Base-by-base conservation (phyloP, 2,888 invertebrate species). In the Strigamia transsilvanica region DNA sequence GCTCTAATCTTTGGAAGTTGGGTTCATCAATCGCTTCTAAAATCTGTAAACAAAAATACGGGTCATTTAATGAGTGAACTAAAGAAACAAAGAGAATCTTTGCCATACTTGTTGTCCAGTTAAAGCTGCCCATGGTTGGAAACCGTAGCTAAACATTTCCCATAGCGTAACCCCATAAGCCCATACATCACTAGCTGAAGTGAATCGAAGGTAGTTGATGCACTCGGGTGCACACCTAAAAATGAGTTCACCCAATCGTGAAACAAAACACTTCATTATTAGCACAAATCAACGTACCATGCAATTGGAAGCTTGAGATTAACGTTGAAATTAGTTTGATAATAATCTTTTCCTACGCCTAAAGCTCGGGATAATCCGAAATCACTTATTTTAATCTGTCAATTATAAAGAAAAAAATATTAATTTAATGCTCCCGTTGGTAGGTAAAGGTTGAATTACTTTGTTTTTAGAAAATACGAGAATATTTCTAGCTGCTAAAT, bases 141-240 rank as follows among this genome's bases (percentile, higher is more conserved):
- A 96, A 0, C 99, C 99, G 87, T 98, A 99, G 0, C 97, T 96
- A 88, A 99, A 99, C 96, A 99, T 96, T 89, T 99, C 99, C 99
- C 99, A 99, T 0, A 99, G 90, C n/a, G 98, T 97, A 0, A 98
- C 96, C 3, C 96, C 99, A 88, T 94, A 99, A 0, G 99, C 97
- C 99, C 99, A 99, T 0, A 98, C 97, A 87, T 99, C 99, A 82
- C 97, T 97, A 7, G 98, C 93, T 9, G 97, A 95, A 0, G 99
- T 99, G 88, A 99, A 99, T 83, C 96, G 93, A 83, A 99, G 90
- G 88, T 95, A 98, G 85, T 96, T 94, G 85, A 99, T 98, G 87
- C 97, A 97, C 89, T 99, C 99, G 0, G 99, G 98, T 0, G 99
- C 98, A 90, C 98, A 98, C 94, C 93, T 93, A 41, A 12, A 73